Conservation (phyloP, 2,888 invertebrate species). For the Petrophora chlorosata region DNA sequence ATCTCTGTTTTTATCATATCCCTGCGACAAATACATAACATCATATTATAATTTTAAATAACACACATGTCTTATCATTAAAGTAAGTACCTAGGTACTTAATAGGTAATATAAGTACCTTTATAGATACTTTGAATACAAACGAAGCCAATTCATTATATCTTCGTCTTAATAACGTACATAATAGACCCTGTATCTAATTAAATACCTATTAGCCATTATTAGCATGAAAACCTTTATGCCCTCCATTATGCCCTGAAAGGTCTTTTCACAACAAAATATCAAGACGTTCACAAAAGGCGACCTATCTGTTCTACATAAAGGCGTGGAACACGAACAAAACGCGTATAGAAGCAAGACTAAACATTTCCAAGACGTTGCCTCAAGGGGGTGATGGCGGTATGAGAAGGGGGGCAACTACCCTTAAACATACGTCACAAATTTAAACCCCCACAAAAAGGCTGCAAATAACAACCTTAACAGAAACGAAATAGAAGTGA, state of each 20-base stretch:
- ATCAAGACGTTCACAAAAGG: constrained; percentile 35
- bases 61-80: too few relatives aligned
- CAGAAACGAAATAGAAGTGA: neutral
- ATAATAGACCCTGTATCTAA: constrained; percentile 10
- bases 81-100: too few relatives aligned
- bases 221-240: constrained; percentile 22
- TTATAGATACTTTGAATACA: too few relatives aligned
- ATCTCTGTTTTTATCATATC: too few relatives aligned
- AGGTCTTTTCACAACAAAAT: constrained; percentile 35
- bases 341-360: constrained; percentile 72
- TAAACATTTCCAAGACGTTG: constrained; percentile 78
- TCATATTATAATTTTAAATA: too few relatives aligned
- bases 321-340: constrained; percentile 73
- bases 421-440: constrained; percentile 30
- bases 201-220: constrained; percentile 26
- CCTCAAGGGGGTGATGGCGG: constrained; percentile 47
- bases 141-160: neutral
- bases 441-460: neutral
- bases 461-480: constrained; percentile 43
- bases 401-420: constrained; percentile 42
- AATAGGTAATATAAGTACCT: too few relatives aligned
- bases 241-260: constrained; percentile 20
- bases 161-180: neutral
- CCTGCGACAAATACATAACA: too few relatives aligned
- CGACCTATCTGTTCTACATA: constrained; percentile 58